Evolutionary conservation across 1,140 invertebrate species (phyloP), one percentile per base, ranked within the genome.

Genomic region (Solenopsis fugax): DNA sequence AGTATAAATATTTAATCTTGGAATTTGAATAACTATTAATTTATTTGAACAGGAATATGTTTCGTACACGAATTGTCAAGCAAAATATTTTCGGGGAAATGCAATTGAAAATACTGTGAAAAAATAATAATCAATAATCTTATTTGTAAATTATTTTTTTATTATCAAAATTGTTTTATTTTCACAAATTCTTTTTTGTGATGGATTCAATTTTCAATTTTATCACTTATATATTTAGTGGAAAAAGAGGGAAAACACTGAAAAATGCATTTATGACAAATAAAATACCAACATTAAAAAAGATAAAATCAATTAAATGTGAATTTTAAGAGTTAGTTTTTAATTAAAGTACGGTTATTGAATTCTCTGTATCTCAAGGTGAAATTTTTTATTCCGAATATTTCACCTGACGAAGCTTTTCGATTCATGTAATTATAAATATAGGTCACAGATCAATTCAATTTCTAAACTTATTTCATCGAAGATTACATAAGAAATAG

Each of bases 401-500:
- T 48, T 48, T 64, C 7, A 64, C 9, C 34, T n/a, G 34, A 69
- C 21, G 21, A 41, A 29, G 10, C n/a, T 45, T 69, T 69, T 69
- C 21, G 10, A 48, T 48, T 69, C 41, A 67, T 45, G n/a, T 45
- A 48, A 45, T n/a, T 69, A 67, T 45, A 24, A 65, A 69, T 69
- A 45, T 21, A 0, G 13, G 13, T 4, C 4, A n/a, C 54, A 29
- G 34, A 54, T 4, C 18, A 37, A 52, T 10, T 56, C n/a, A 16
- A 5, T 56, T 3, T 73, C n/a, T 34, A 62, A 48, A 62, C 24
- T 77, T 62, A 77, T 29, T 45, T 62, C 34, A 37, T 76, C 58
- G 10, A 78, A 29, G 24, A 64, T 76, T 76, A 76, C 24, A 34
- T 62, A 45, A 48, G 41, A 48, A 48, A 21, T 29, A n/a, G 21